Evolutionary conservation across 2,113 vertebrate genomes (phyloP).

Genomic region (Otis tarda): DNA sequence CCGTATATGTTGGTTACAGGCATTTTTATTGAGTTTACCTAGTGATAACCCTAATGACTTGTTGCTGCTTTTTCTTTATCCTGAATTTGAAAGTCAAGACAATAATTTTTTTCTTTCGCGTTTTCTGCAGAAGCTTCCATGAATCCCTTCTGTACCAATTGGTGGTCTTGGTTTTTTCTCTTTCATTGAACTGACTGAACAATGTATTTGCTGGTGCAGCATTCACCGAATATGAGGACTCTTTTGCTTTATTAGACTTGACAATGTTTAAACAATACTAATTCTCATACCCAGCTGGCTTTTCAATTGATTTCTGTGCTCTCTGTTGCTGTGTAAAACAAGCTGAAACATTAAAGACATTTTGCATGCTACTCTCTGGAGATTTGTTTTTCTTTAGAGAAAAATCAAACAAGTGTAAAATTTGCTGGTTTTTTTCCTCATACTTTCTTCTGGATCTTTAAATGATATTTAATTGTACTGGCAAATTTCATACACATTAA

Average conservation of each 20-base stretch:
- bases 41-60: background rate
- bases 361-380: constrained; percentile 4
- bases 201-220: constrained; percentile 15
- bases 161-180: background rate
- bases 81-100: background rate
- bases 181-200: constrained; percentile 9
- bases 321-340: constrained; percentile 11
- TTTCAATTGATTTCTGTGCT: constrained; percentile 32
- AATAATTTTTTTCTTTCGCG: background rate
- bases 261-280: constrained; percentile 59
- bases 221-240: background rate
- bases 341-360: background rate
- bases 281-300: constrained; percentile 36
- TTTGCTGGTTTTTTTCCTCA: background rate
- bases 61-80: background rate
- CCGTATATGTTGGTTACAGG: background rate
- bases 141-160: background rate
- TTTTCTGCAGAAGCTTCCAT: background rate
- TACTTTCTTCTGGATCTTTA: background rate
- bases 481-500: background rate
- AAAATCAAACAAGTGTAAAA: background rate
- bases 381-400: background rate
- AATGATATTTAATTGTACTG: background rate
- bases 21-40: background rate
- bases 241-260: constrained; percentile 36